These are phyloP conservation scores for Eupelmus urozonus DNA, from an alignment of 2,888 invertebrate genomes.

Conservation along the genomic window DNA sequence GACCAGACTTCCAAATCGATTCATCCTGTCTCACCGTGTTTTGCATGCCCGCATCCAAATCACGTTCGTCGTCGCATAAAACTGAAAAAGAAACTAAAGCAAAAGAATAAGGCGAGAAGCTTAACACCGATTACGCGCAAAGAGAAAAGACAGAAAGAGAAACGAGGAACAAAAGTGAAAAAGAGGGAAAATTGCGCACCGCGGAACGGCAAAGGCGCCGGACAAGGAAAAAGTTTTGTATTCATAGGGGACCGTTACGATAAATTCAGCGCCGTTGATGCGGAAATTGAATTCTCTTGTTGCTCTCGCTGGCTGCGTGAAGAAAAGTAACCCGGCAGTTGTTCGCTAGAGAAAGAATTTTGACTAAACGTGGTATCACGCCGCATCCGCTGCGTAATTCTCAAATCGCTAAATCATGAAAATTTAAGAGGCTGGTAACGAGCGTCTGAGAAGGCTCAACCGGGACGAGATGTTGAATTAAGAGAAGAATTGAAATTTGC, in stretches of 20 bases:
- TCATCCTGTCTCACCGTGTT: too few relatives aligned
- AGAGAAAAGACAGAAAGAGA: neutral
- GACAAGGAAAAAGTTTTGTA: conserved; percentile 62
- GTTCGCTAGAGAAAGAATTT: too few relatives aligned
- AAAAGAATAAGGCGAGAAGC: too few relatives aligned
- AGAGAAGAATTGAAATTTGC: conserved; percentile 7
- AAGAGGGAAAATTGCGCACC: neutral
- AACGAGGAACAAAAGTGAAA: neutral
- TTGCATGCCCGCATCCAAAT: neutral
- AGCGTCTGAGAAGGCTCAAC: too few relatives aligned
- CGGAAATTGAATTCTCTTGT: conserved; percentile 72
- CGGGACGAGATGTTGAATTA: neutral
- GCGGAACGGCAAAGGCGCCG: neutral
- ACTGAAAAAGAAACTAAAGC: neutral
- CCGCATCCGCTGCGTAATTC: too few relatives aligned
- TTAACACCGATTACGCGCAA: neutral
- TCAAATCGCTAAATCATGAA: neutral
- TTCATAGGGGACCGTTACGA: conserved; percentile 66
- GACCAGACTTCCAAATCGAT: too few relatives aligned
- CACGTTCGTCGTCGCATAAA: neutral
- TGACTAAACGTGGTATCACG: too few relatives aligned
- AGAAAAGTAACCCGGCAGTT: neutral
- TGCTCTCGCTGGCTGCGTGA: conserved; percentile 19
- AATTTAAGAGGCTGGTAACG: neutral
- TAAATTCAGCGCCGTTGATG: conserved; percentile 72